Evolutionary conservation across 2,113 vertebrate genomes (phyloP).

Genomic region (Herpetotheres cachinnans): DNA sequence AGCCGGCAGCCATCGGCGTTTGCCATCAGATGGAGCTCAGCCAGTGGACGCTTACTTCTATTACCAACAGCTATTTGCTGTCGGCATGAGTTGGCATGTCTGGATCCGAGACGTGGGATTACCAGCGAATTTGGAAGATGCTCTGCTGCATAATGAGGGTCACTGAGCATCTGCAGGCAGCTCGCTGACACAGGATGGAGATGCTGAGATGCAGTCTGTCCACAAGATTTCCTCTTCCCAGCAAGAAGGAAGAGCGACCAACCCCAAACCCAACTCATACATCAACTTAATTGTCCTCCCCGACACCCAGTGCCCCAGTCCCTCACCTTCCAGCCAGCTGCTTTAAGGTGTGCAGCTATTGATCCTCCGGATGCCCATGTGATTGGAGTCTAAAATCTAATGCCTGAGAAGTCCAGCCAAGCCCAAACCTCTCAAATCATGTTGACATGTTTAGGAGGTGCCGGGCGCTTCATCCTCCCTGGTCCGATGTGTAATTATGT

Average conservation of each 20-base stretch:
- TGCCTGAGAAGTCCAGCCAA: slow-evolving; percentile 43
- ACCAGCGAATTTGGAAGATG: not conserved
- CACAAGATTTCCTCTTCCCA: not conserved
- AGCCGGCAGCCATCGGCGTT: accelerated
- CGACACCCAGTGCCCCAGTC: not conserved
- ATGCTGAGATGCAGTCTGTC: not conserved
- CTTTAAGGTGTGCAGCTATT: slow-evolving; percentile 42
- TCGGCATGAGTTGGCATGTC: accelerated
- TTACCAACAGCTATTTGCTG: not conserved
- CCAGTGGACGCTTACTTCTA: accelerated
- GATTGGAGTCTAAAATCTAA: slow-evolving; percentile 58
- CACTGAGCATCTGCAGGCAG: accelerated
- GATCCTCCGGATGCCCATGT: slow-evolving; percentile 52
- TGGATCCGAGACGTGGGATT: not conserved
- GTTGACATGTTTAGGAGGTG: slow-evolving; percentile 68
- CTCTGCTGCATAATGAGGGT: not conserved
- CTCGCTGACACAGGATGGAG: not conserved
- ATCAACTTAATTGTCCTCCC: not conserved
- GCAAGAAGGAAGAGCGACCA: not conserved
- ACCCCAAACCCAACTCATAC: not conserved
- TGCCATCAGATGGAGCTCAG: not conserved
- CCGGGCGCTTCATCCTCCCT: slow-evolving; percentile 56
- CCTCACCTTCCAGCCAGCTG: not conserved
- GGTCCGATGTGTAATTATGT: slow-evolving; percentile 70
- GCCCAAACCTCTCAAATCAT: slow-evolving; percentile 71